phyloP scores from a whole-genome alignment of 2,888 invertebrate genomes.

The Oscheius sp. region DNA sequence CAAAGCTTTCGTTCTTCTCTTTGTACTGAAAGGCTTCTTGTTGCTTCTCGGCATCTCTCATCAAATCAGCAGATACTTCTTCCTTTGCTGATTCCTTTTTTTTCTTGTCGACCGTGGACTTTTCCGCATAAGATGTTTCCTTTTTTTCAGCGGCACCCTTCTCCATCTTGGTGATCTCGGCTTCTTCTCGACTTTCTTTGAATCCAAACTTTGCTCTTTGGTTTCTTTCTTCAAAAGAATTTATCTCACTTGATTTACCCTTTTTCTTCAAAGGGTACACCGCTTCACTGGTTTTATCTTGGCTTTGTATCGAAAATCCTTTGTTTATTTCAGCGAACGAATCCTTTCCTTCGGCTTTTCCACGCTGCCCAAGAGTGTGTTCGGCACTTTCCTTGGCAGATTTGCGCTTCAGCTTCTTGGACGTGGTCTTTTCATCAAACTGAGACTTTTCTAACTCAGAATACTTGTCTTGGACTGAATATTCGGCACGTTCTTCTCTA shows the following conservation, averaged over 20 bases:
- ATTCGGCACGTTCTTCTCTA: neutral
- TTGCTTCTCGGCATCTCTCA: neutral
- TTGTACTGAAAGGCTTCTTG: constrained; percentile 34
- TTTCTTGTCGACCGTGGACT: neutral
- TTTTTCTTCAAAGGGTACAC: too few species aligned
- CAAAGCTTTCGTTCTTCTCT: constrained; percentile 29
- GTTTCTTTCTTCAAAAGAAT: too few species aligned
- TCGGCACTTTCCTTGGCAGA: neutral
- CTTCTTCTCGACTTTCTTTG: neutral
- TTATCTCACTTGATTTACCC: too few species aligned
- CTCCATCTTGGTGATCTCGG: neutral
- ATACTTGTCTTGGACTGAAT: neutral
- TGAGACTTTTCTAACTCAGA: neutral
- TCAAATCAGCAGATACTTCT: neutral
- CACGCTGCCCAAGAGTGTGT: neutral
- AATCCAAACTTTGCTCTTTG: too few species aligned
- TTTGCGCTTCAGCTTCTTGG: neutral
- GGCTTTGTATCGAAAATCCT: too few species aligned
- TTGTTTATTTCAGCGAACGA: neutral
- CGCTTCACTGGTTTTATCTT: too few species aligned
- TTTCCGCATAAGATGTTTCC: neutral
- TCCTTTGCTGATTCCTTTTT: neutral
- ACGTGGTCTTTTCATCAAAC: neutral
- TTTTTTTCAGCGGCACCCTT: neutral
- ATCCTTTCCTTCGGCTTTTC: neutral